Evolutionary conservation across 2,888 invertebrate species (phyloP), one percentile per base, ranked within the genome.

Genomic region (Trissolcus brochymenae): DNA sequence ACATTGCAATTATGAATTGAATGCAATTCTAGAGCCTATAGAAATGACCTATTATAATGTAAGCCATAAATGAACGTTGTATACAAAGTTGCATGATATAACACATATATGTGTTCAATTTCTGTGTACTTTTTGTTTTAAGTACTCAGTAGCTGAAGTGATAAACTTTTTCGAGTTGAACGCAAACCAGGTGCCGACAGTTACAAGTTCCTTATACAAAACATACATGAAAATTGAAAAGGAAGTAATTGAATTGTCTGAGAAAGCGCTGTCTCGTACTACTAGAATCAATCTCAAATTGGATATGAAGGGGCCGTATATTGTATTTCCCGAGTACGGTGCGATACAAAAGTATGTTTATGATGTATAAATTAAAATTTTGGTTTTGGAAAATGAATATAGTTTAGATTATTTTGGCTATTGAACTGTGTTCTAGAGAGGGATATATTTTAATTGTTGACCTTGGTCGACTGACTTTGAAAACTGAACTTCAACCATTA

Each of bases 21-120:
- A 91, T 66, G 90, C 94, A 61, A 90, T 92, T 67, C 89, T 95
- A 85, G 94, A 95, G 85, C 93, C 95, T 0, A 90, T 95, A 17
- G 95, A 95, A 89, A 89, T 95, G 54, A 91, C 94, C 13, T 95
- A 95, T 88, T 92, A 95, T 84, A 94, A 95, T 92, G 95, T 95
- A 87, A 86, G 84, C 81, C 53, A 16, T 49, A 25, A 41, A 66
- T 51, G 17, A 40, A 61, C 9, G 2, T 51, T 17, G 1, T 17
- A 43, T 43, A 43, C 2, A 2, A 43, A 43, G 3, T 3, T 43
- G 3, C 13, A 43, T 7, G 3, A 0, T 4, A n/a, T 43, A n/a
- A 4, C 6, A 43, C 3, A 43, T 43, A 43, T 4, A n/a, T 4
- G 11, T 43, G 43, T 43, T 14, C 6, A 17, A 21, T 17, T 46